These are phyloP conservation scores for Lepidotrigona ventralis DNA, from an alignment of 1,140 invertebrate species.

Conservation along the genomic window DNA sequence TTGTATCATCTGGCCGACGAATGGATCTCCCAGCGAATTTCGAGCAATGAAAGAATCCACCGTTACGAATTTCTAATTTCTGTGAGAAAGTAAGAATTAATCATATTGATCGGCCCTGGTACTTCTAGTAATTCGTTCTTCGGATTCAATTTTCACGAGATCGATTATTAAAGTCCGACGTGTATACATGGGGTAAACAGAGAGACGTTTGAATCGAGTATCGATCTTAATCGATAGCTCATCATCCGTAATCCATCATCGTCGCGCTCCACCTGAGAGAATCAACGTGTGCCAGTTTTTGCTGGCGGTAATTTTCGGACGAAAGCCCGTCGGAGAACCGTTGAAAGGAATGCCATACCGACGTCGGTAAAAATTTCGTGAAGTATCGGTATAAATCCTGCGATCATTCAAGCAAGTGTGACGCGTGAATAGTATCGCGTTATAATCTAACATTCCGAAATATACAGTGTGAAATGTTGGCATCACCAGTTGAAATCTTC, in stretches of 20 bases:
- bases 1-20: too few relatives aligned
- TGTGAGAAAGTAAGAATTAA: neutral
- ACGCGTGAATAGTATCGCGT: conserved; percentile 27
- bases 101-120: neutral
- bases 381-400: neutral
- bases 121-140: neutral
- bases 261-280: neutral
- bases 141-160: conserved; percentile 20
- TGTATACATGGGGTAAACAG: conserved; percentile 51
- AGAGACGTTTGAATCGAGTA: conserved; percentile 37
- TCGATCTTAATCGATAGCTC: conserved; percentile 74
- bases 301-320: conserved; percentile 39
- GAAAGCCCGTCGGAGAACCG: conserved; percentile 33
- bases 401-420: conserved; percentile 39
- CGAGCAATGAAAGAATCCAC: neutral
- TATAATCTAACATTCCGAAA: neutral
- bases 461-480: too few relatives aligned
- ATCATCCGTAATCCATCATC: conserved; percentile 73
- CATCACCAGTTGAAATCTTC: too few relatives aligned
- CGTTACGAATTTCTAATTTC: neutral
- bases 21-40: too few relatives aligned
- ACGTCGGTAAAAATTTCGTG: neutral
- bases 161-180: conserved; percentile 20
- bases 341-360: neutral
- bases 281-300: conserved; percentile 32